Evolutionary conservation across 2,797 vertebrate species (phyloP), one percentile per base, ranked within the genome.

Genomic region (Toxotes lorentzi): DNA sequence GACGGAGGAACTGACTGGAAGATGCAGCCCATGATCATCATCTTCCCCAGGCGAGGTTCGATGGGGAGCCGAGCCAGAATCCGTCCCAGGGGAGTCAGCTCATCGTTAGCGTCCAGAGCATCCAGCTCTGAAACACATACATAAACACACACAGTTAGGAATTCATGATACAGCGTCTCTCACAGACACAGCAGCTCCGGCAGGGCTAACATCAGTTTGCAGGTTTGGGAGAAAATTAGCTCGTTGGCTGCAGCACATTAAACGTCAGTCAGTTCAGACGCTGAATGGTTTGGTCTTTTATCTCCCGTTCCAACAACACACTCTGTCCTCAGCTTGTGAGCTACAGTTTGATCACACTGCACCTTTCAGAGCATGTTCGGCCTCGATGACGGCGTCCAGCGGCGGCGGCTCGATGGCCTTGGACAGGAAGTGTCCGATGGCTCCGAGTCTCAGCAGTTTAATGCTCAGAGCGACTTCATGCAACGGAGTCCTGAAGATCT

Each of bases 11-110:
- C 96, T 93, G 88, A 99, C 98, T 97, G 94, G 92, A 99, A 97
- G 86, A 98, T 98, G 86, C 98, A 99, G 64, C 98, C 98, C 96
- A 98, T 98, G 88, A 99, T 98, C 97, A 98, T 99, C 97, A 98
- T 99, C 93, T 99, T 99, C 76, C 98, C 98, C 74, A 99, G 94
- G 0, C 97, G 97, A 73, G 98, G 97, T 64, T 99, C 98, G 63
- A 98, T 99, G 62, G 98, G 98, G 63, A 99, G 95, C 40, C 95
- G 96, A 61, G 98, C 98, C 66, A 99, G 94, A 79, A 99, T 97
- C 84, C 97, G 95, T 12, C 98, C 98, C 78, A 99, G 94, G 73
- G 98, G 98, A 24, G 98, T 99, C 86, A 99, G 88, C 70, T 99
- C 98, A 34, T 99, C 97, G 59, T 97, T 99, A 6, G 88, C 70